Evolutionary conservation across 2,113 vertebrate species (phyloP), one percentile per base, ranked within the genome.

Genomic region (Arizona elegans): DNA sequence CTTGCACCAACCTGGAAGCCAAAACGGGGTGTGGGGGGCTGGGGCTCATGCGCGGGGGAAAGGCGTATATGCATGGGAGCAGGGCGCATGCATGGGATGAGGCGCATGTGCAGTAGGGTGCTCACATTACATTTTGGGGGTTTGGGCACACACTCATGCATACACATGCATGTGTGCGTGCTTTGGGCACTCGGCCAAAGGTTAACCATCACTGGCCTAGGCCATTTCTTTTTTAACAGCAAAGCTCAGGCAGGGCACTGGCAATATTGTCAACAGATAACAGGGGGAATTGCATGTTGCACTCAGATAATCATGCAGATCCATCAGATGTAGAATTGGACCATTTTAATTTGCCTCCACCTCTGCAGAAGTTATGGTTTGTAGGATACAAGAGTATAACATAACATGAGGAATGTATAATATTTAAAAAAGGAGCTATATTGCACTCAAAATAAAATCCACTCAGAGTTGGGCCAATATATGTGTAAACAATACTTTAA

Each of bases 401-500:
- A 90, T 65, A 88, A 93, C 52, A 58, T 89, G 88, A 50, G 24
- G 89, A 95, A 90, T 53, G 52, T 91, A 75, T 53, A 91, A 87
- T 90, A 86, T 95, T 96, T 96, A 89, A 95, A 91, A 96, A 96
- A 53, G 94, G 92, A 94, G 94, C 94, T 93, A 94, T 75, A 47
- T 58, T 93, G 52, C 93, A 94, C 92, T 93, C 91, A 91, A 96
- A 88, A 94, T 96, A 94, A 94, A 96, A 91, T 43, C 1, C 91
- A 85, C 95, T 92, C 26, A 88, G 92, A 89, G 94, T 94, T 90
- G 95, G 90, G 95, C 91, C 97, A 97, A 75, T 96, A 81, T 97
- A 96, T 94, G 94, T 96, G 75, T 96, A 97, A 98, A 95, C 95
- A 97, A 96, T 88, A 55, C 92, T 96, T 89, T 96, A 95, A 96